Evolutionary conservation across 2,113 vertebrate species (phyloP), one percentile per base, ranked within the genome.

Genomic region (Anarrhichthys ocellatus): DNA sequence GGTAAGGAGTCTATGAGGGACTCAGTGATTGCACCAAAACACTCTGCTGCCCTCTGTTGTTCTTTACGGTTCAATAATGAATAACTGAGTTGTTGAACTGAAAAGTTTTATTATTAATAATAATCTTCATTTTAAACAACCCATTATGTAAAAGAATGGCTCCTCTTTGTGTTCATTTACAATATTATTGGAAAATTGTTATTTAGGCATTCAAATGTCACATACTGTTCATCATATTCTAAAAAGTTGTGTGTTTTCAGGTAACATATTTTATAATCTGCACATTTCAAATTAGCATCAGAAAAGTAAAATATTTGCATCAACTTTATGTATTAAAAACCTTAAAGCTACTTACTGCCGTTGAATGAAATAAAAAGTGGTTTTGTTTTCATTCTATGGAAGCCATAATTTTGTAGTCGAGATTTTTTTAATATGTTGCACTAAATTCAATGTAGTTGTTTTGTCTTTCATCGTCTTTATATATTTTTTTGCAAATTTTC

Each of bases 21-120:
- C 40, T 58, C 34, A 14, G 14, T 9, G 72, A 0, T n/a, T 59
- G 40, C 10, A 64, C 18, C 10, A 27, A 75, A 87, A 85, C 72
- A 70, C 90, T 95, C 87, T 95, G 88, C 92, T 93, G 94, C 91
- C 94, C 90, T 92, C 94, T 94, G 80, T 90, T 89, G 93, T 84
- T 78, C 50, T 27, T 11, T 29, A 0, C 40, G 6, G 38, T 20
- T 63, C 13, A 61, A 56, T 38, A 14, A 66, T 36, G 22, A 20
- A 72, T 17, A 22, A 20, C 27, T 24, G 27, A 18, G 42, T 1
- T 2, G 15, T 59, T 52, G 5, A 27, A 50, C 8, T 56, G 11
- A 58, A 38, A 48, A n/a, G 7, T 42, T 62, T 3, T 22, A 42
- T 24, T 22, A 34, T 24, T 77, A 20, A 42, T 52, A 11, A 58